phyloP scores from a whole-genome alignment of 2,888 invertebrate genomes.

The Gari tellinella region DNA sequence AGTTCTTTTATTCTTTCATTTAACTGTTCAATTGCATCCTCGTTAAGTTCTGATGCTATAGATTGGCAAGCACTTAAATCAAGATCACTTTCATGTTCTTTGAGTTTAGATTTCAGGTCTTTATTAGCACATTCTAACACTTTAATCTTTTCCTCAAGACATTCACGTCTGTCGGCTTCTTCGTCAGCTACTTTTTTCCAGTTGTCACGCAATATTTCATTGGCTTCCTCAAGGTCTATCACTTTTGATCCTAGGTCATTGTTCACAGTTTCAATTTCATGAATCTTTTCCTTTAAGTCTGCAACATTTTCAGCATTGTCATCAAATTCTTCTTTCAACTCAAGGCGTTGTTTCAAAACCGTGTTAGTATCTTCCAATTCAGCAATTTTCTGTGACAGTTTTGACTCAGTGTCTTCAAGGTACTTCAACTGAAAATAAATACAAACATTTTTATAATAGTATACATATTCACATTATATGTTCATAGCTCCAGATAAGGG shows the following conservation, averaged over 20 bases:
- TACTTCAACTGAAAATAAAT: constrained; percentile 70
- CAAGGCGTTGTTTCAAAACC: constrained; percentile 71
- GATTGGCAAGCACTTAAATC: constrained; percentile 67
- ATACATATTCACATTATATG: too few species aligned
- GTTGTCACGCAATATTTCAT: constrained; percentile 74
- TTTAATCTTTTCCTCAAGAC: constrained; percentile 74
- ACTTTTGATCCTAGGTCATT: constrained; percentile 66
- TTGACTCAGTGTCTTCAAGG: constrained; percentile 72
- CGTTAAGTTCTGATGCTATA: constrained; percentile 71
- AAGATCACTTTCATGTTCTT: constrained; percentile 70
- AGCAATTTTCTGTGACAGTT: constrained; percentile 68
- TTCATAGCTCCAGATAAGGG: too few species aligned
- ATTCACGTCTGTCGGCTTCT: constrained; percentile 72
- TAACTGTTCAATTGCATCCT: constrained; percentile 52
- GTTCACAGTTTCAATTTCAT: constrained; percentile 69
- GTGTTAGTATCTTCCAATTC: constrained; percentile 73
- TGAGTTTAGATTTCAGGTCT: constrained; percentile 73
- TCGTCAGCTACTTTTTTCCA: constrained; percentile 78
- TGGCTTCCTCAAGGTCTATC: constrained; percentile 77
- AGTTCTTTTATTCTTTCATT: constrained; percentile 64
- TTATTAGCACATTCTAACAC: constrained; percentile 69
- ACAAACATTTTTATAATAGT: too few species aligned
- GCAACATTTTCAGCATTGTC: constrained; percentile 63
- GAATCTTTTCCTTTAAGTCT: constrained; percentile 69
- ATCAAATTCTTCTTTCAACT: constrained; percentile 66